Percentiles rank a stretch among this genome's conserved stretches.
Conservation (phyloP, 2,113 vertebrate species). For the Pelobates fuscus region DNA sequence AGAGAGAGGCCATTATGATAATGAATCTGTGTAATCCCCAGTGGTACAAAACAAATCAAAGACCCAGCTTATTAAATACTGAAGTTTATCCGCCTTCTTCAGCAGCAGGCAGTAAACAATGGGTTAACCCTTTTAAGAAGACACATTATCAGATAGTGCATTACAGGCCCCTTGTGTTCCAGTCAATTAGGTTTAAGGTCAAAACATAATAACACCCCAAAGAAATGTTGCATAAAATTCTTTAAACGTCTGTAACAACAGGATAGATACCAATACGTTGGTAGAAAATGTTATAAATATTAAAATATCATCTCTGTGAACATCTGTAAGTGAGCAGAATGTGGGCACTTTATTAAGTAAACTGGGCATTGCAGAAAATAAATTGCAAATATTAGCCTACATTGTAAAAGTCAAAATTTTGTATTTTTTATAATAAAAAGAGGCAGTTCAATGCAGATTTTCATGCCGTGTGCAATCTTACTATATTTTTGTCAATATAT, state of each 20-base stretch:
- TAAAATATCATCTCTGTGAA: too few species aligned
- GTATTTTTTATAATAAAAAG: too few species aligned
- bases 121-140: slow-evolving; percentile 18
- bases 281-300: too few species aligned
- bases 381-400: too few species aligned
- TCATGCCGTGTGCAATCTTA: too few species aligned
- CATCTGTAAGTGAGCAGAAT: too few species aligned
- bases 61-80: background rate
- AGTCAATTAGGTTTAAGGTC: slow-evolving; percentile 41
- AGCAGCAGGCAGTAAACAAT: background rate
- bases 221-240: slow-evolving; percentile 39
- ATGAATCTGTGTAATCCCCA: too few species aligned
- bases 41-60: background rate
- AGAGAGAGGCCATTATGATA: background rate
- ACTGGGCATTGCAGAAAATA: too few species aligned
- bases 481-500: too few species aligned
- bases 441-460: too few species aligned
- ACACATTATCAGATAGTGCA: slow-evolving; percentile 25
- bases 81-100: background rate
- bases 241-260: slow-evolving; percentile 11
- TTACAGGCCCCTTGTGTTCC: slow-evolving; percentile 28
- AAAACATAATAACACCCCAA: slow-evolving; percentile 26
- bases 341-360: too few species aligned
- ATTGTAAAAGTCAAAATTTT: too few species aligned
- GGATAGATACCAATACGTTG: slow-evolving; percentile 3